Base-by-base conservation (phyloP, 2,113 vertebrate species). In the Mionectes macconnelli region DNA sequence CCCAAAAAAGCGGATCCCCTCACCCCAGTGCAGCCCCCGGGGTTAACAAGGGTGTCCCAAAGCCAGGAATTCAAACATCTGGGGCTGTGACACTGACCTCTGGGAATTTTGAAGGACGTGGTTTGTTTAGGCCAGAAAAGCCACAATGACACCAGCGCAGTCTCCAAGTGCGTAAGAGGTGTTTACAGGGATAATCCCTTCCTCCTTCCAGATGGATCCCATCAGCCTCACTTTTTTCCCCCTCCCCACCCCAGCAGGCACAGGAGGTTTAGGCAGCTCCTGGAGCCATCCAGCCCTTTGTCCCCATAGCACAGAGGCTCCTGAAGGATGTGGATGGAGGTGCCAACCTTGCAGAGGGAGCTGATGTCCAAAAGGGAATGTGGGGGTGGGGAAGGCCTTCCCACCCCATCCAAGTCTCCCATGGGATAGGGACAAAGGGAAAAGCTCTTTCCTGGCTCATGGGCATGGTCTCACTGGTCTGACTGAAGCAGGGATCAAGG, bases 341-440 rank as follows among this genome's bases (percentile, higher is more conserved):
- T 2, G 0, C 15, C 0, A 0, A 5, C 40, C 55, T 63, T 31
- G 33, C 2, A 4, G 28, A 3, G 8, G 55, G 45, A 74, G 14
- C 17, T 52, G 77, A 7, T 55, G 23, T 11, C 57, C 8, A 0
- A 17, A 45, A 42, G n/a, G 40, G 23, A 47, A 5, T 0, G 9
- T n/a, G 39, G 28, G 39, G 0, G 31, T 40, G 27, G 0, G 4
- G 12, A 30, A 42, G n/a, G 39, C 20, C 8, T 76, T 35, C 47
- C 40, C 40, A 28, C 7, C 42, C 35, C 23, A 10, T 21, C 45
- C 79, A 10, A 42, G 18, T 20, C 8, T 63, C 28, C 42, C 39
- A 0, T 4, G 35, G 89, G 40, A 47, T 3, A 0, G 9, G 44
- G 28, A 10, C 0, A 0, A 59, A 17, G 52, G 47, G 45, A 56